Evolutionary conservation across 1,140 invertebrate genomes (phyloP), one percentile per base, ranked within the genome.

Genomic region (Hydropsyche tenuis): DNA sequence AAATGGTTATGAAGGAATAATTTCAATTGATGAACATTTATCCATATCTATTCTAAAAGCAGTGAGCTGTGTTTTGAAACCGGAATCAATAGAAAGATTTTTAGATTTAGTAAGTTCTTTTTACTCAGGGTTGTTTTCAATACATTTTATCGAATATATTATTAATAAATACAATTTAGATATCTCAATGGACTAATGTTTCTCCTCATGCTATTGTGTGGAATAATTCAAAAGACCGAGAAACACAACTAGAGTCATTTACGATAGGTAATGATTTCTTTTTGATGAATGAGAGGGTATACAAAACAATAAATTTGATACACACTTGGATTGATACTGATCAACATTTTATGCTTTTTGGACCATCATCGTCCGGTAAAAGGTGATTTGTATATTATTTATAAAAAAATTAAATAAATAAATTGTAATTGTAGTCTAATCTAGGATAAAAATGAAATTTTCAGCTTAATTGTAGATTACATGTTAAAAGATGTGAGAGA

Each of bases 381-480:
- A 77, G 76, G 76, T 77, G 42, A 14, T 51, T 43, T 60, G 42
- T 68, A 75, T 48, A 12, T 14, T 22, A 30, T 48, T 51, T 48
- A 37, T 46, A 20, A 37, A 37, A 4, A 37, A 3, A 37, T 37
- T 46, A 20, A 37, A 37, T 37, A 37, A 3, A 37, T 37, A 9
- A 37, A 4, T 9, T 37, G 30, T 37, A 4, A 4, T 37, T 9
- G 9, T 37, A 4, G 30, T 9, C 9, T 37, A 37, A 4, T 37
- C n/a, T n/a, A n/a, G n/a, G n/a, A n/a, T n/a, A n/a, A n/a, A n/a
- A 37, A 2, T 53, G 14, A 18, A 9, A 7, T 53, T 81, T 82
- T 87, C 86, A 88, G 87, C 80, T 65, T 82, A 14, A 75, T 84
- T 72, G 76, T 81, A 4, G 82, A 85, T 66, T 79, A 83, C 64